Evolutionary conservation across 1,140 invertebrate genomes (phyloP).

Genomic region (Anoplophora glabripennis): DNA sequence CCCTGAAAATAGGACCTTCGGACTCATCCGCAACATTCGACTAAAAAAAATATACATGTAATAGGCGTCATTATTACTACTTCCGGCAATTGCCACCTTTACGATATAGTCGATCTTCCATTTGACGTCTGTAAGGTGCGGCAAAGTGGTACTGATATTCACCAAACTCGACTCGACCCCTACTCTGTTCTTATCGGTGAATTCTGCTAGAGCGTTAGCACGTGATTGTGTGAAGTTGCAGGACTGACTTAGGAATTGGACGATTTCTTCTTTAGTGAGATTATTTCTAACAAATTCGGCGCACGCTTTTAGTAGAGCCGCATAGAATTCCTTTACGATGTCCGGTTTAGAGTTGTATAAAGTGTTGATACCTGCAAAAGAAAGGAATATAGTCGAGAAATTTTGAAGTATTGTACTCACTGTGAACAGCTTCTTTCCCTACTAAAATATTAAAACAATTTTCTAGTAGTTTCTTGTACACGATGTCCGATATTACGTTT

Average conservation of each 20-base stretch:
- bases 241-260: slow-evolving; percentile 40
- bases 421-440: slow-evolving; percentile 39
- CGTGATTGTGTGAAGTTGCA: slow-evolving; percentile 38
- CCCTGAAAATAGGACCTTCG: slow-evolving; percentile 49
- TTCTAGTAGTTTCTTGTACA: slow-evolving; percentile 46
- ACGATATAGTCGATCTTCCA: slow-evolving; percentile 62
- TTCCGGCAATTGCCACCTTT: slow-evolving; percentile 45
- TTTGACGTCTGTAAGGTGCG: slow-evolving; percentile 62
- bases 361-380: slow-evolving; percentile 36
- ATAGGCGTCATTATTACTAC: no score
- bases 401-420: slow-evolving; percentile 29
- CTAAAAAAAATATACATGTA: slow-evolving; percentile 44
- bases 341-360: slow-evolving; percentile 47
- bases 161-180: slow-evolving; percentile 49
- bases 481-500: slow-evolving; percentile 44
- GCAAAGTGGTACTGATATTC: slow-evolving; percentile 52
- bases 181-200: slow-evolving; percentile 46
- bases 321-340: slow-evolving; percentile 49
- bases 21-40: slow-evolving; percentile 46
- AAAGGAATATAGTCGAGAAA: not conserved
- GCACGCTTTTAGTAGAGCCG: slow-evolving; percentile 47
- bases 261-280: slow-evolving; percentile 45
- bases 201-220: slow-evolving; percentile 44
- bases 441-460: slow-evolving; percentile 39
- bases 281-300: slow-evolving; percentile 50